These are phyloP conservation scores for Pseudochirops corinnae DNA, from an alignment of 2,797 vertebrate species.

Conservation along the genomic window DNA sequence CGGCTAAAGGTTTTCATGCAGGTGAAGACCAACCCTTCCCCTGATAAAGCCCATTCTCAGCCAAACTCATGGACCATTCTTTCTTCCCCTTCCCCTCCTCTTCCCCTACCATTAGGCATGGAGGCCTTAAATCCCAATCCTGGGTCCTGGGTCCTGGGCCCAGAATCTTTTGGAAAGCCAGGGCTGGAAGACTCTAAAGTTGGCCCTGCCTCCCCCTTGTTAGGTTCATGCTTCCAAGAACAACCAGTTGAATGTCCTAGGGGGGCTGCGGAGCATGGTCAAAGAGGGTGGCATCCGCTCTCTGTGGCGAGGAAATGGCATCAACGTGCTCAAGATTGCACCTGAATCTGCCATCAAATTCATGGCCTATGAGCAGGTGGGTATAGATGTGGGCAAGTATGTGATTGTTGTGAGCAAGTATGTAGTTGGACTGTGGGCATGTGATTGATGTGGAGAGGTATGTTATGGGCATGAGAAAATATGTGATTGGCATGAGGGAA, in stretches of 20 bases:
- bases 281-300: conserved; percentile 86
- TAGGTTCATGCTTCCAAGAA: conserved; percentile 84
- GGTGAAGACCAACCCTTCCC: conserved; percentile 67
- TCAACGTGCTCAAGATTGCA: conserved; percentile 92
- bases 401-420: conserved; percentile 88
- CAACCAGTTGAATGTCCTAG: conserved; percentile 85
- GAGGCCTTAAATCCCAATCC: neutral
- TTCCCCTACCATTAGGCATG: no score
- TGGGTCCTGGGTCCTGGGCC: neutral
- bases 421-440: neutral
- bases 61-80: neutral
- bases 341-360: conserved; percentile 92
- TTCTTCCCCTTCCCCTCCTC: neutral
- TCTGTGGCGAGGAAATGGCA: conserved; percentile 91
- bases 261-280: conserved; percentile 87
- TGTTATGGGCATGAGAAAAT: neutral
- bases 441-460: no score
- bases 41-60: neutral
- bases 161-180: neutral
- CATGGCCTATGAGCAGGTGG: conserved; percentile 93
- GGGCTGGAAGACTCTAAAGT: neutral
- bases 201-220: neutral
- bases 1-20: conserved; percentile 87
- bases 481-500: neutral
- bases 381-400: neutral